Evolutionary conservation across 2,113 vertebrate species (phyloP), one percentile per base, ranked within the genome.

Genomic region (Phycodurus eques): DNA sequence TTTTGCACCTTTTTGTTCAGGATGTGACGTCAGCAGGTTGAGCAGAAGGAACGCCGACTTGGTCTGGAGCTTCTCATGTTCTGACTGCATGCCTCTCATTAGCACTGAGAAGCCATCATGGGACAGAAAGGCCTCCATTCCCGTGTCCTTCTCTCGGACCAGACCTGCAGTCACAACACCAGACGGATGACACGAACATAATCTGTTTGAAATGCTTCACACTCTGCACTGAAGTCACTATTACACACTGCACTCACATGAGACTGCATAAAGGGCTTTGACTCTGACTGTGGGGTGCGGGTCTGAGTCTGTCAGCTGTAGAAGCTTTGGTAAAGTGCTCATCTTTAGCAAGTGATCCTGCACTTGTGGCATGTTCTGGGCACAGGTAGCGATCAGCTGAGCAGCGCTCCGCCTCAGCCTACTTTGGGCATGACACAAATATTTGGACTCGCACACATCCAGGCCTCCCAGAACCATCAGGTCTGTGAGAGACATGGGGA

Each of bases 81-180:
- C 91, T 1, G 94, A 93, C 89, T 98, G 95, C 95, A 98, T 96
- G 70, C 93, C 94, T 51, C 95, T 88, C 95, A 97, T 95, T 73
- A 97, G 81, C 76, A 97, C 94, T 0, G 95, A 97, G 87, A 96
- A 95, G 27, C 96, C 95, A 0, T 97, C 95, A 0, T 91, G 89
- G 6, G 92, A 88, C 12, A 96, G 86, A 85, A 98, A 96, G n/a
- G 92, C 94, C 71, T 81, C 74, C 22, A 96, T 83, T 8, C 94
- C 95, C 0, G 81, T 91, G 67, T 96, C 95, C 85, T 94, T 94
- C 85, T 96, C 95, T 46, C 96, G 92, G 49, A 96, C 93, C 67
- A 97, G 84, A 85, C 96, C 96, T 97, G 72, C 8, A 12, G 53
- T 44, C 27, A 80, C n/a, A 42, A 47, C 60, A 68, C 14, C 13